phyloP scores from a whole-genome alignment of 1,140 invertebrate species.

The Ceratosolen fusciceps region DNA sequence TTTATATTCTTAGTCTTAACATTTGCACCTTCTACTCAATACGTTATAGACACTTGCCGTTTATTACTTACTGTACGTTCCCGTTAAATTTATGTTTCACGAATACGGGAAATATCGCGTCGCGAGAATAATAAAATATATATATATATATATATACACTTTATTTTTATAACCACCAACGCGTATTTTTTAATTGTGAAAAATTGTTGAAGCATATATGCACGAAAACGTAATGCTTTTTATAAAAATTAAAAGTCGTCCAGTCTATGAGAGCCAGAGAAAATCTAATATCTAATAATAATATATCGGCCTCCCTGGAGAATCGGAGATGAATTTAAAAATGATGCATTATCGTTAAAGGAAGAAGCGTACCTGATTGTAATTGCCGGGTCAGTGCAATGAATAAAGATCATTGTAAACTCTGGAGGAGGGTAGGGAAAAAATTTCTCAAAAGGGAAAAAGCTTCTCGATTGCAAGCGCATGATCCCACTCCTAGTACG shows the following conservation, averaged over 20 bases:
- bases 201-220: too few relatives aligned
- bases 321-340: too few relatives aligned
- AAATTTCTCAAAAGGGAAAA: background rate
- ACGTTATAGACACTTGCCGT: background rate
- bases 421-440: background rate
- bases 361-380: too few relatives aligned
- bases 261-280: too few relatives aligned
- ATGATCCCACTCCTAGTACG: too few relatives aligned
- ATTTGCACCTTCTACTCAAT: background rate
- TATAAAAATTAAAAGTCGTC: background rate
- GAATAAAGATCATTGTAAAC: background rate
- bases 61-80: background rate
- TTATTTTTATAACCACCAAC: too few relatives aligned
- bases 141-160: background rate
- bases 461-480: background rate
- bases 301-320: too few relatives aligned
- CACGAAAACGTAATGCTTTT: too few relatives aligned
- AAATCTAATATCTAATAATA: too few relatives aligned
- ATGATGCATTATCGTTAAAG: too few relatives aligned
- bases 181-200: too few relatives aligned
- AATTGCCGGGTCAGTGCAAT: background rate
- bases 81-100: background rate
- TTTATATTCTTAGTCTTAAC: conserved; percentile 6
- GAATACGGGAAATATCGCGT: background rate
- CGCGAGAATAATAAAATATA: background rate